Base-by-base conservation (phyloP, 2,888 invertebrate species). In the Arctia plantaginis region DNA sequence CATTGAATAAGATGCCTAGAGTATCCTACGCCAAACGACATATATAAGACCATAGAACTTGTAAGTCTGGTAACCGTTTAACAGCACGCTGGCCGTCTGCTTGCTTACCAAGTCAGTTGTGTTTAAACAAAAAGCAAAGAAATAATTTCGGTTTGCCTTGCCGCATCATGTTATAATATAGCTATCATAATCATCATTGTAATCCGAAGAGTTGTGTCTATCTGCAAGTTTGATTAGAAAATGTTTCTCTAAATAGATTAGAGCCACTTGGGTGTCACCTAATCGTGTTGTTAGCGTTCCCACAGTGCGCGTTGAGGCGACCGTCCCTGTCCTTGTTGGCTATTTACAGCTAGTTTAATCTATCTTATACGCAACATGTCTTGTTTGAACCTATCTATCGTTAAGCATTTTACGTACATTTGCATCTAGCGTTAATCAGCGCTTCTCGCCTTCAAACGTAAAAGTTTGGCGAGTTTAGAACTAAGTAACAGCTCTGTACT, bases 291-390 rank as follows among this genome's bases (percentile, higher is more conserved):
- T 62, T 62, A 27, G 13, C 59, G 33, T 55, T 55, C 70, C 59
- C 59, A 55, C 59, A 55, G 59, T 39, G 20, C 12, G 30, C 70
- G 13, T 62, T 27, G 69, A 30, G 55, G 27, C 69, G 41, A 62
- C 62, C 30, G 70, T 70, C 70, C 70, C 69, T 69, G 41, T 70
- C 70, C 70, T 70, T 70, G 69, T 70, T 70, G 30, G 30, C 62
- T 70, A 70, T 62, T 62, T 62, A 70, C 70, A 30, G 69, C 44
- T 47, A 47, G 62, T 44, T 41, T 41, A 70, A 70, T 70, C 44
- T 70, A 62, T 70, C 70, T 70, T 62, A 62, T 62, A 62, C 59
- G 41, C n/a, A 30, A 23, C 8, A n/a, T 59, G 59, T 69, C 69
- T 41, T 39, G 59, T 62, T 59, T 12, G 47, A 33, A 47, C 23